Evolutionary conservation across 2,888 invertebrate species (phyloP).

Genomic region (Idaea dimidiata): DNA sequence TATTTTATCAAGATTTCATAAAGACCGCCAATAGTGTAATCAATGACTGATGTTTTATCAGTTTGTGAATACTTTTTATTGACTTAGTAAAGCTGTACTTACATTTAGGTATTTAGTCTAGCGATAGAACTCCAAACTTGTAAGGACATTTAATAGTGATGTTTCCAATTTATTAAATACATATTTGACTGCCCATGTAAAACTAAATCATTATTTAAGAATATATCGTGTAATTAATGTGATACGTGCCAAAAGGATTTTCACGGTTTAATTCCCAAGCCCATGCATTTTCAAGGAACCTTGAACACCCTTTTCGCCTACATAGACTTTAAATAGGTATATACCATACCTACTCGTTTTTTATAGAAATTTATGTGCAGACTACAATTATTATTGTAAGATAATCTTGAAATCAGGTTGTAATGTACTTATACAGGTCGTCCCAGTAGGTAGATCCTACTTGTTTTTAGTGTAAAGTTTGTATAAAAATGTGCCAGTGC

Average conservation of each 20-base stretch:
- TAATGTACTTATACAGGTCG: constrained; percentile 28
- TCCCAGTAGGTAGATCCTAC: constrained; percentile 22
- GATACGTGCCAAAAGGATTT: background rate
- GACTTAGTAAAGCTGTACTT: background rate
- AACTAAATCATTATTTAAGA: background rate
- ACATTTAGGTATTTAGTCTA: background rate
- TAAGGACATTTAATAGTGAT: background rate
- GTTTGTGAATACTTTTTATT: constrained; percentile 1
- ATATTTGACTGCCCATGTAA: background rate
- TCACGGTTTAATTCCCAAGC: background rate
- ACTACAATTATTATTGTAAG: constrained; percentile 5
- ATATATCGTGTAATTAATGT: background rate
- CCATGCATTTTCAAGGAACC: background rate
- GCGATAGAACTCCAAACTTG: background rate
- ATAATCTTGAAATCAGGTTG: constrained; percentile 38
- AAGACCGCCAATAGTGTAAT: background rate
- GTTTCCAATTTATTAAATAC: background rate
- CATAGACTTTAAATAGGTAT: too few species aligned
- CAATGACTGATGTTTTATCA: background rate
- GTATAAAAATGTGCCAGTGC: constrained; percentile 67
- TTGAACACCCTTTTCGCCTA: background rate
- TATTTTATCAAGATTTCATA: background rate
- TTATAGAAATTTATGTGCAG: background rate
- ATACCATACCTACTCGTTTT: background rate
- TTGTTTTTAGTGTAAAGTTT: constrained; percentile 37